A percentile compares a stretch with the other conserved stretches of the same genome.
Evolutionary conservation across 2,888 invertebrate species (phyloP).

Genomic region (Nomada fabriciana): DNA sequence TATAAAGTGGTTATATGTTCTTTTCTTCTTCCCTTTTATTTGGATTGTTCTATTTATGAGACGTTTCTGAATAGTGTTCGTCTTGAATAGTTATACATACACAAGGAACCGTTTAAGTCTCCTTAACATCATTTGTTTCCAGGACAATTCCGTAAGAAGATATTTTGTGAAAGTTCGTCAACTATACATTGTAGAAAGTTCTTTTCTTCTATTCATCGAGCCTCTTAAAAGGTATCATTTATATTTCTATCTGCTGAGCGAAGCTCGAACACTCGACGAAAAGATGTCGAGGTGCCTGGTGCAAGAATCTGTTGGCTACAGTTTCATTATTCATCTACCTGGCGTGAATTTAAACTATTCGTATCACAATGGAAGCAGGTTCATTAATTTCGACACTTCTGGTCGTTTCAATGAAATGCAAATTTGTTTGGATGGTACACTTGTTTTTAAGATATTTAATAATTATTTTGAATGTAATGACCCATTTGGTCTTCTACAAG

Average conservation of each 20-base stretch:
- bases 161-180: slow-evolving; percentile 72
- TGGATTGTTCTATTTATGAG: neutral
- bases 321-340: no score
- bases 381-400: no score
- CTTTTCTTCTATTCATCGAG: slow-evolving; percentile 44
- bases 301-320: no score
- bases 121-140: slow-evolving; percentile 33
- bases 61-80: neutral
- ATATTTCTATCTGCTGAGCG: neutral
- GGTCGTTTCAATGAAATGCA: no score
- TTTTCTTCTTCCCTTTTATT: neutral
- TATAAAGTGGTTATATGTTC: no score
- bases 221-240: slow-evolving; percentile 22
- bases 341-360: no score
- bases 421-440: no score
- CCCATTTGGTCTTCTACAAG: no score
- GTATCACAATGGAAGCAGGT: no score
- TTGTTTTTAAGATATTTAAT: no score
- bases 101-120: slow-evolving; percentile 30
- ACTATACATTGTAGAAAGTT: slow-evolving; percentile 70
- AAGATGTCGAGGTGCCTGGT: neutral
- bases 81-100: neutral
- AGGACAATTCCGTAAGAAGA: slow-evolving; percentile 62
- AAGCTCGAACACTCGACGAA: neutral
- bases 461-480: no score